Evolutionary conservation across 2,797 vertebrate species (phyloP), one percentile per base, ranked within the genome.

Genomic region (Mareca penelope): DNA sequence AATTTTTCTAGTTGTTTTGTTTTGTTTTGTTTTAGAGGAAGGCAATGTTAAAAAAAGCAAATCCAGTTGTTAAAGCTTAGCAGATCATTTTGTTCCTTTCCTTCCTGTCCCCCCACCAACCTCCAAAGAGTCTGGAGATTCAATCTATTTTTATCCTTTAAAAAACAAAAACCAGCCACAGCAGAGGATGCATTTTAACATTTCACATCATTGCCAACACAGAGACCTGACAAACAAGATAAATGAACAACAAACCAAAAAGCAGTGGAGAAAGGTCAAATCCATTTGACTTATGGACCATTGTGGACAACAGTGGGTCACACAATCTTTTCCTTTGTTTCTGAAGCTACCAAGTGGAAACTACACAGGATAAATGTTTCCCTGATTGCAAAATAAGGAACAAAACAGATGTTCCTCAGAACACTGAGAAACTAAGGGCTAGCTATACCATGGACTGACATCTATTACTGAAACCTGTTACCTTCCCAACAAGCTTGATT

Each of bases 181-280:
- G 69, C 39, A 96, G 77, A 85, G 70, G 81, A 94, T 90, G 39
- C 71, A 71, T 96, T 97, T 94, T 96, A 95, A 95, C 96, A 89
- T 95, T 96, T 97, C 93, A 95, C 79, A 96, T 95, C 92, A 93
- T 93, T 83, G 68, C 94, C 48, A 84, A 95, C 86, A 87, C 72
- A 61, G 85, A 95, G 71, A 53, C 60, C 81, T 96, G 96, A 96
- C 95, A 96, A 90, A 55, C 44, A 95, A 96, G 95, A 97, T 93
- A 93, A 96, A 97, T 97, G 95, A 95, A 81, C 85, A 96, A 91
- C 93, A 94, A 93, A 84, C 88, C 77, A 63, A 90, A 86, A 90
- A 88, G 90, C 81, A 67, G 69, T 80, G 61, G 59, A 84, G 75
- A 96, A 93, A 90, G 95, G 94, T 96, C 96, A 97, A 95, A 95